phyloP scores from a whole-genome alignment of 2,797 vertebrate species.

The Periparus ater region DNA sequence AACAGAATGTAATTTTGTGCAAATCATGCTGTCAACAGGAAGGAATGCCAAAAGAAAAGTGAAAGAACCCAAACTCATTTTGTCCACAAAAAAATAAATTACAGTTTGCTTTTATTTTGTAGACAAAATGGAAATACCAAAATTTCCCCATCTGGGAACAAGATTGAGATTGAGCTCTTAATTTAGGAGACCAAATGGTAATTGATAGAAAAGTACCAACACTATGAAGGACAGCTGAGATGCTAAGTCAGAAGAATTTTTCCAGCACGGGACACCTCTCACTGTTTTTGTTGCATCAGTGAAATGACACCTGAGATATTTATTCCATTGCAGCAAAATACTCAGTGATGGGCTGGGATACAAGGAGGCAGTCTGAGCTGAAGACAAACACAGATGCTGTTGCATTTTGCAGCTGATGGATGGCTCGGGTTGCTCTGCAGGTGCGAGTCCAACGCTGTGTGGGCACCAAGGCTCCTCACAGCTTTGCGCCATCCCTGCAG shows the following conservation, averaged over 20 bases:
- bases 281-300: neutral
- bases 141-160: neutral
- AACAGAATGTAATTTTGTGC: slow-evolving; percentile 52
- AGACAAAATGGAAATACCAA: neutral
- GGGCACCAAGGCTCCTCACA: neutral
- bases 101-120: neutral
- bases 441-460: accelerated
- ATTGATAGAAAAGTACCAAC: neutral
- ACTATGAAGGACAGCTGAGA: neutral
- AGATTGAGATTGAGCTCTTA: slow-evolving; percentile 12
- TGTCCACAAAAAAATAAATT: neutral
- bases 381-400: neutral
- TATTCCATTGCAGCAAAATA: neutral
- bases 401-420: neutral
- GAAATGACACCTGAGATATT: neutral
- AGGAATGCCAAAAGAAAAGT: slow-evolving; percentile 32
- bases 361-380: neutral
- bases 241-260: slow-evolving; percentile 6
- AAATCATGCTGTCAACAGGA: slow-evolving; percentile 50
- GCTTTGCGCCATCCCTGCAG: neutral
- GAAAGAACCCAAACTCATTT: slow-evolving; percentile 40
- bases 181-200: neutral
- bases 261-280: neutral
- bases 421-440: neutral
- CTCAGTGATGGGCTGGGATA: neutral